Evolutionary conservation across 2,113 vertebrate genomes (phyloP).

Genomic region (Salvator merianae): DNA sequence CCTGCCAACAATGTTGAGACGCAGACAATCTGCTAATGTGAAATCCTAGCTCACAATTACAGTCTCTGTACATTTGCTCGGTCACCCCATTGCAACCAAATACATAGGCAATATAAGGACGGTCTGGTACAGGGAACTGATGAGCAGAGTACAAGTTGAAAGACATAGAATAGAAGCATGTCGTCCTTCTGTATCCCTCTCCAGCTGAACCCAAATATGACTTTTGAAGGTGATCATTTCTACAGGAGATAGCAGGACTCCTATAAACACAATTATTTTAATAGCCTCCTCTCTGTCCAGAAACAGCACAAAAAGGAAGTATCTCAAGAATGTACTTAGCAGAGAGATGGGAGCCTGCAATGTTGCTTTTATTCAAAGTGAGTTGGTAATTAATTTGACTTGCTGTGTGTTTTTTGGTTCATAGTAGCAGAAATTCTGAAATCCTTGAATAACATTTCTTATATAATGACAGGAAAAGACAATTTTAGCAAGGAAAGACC

Average conservation of each 20-base stretch:
- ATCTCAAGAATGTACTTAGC: not conserved
- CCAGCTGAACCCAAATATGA: no score
- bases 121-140: no score
- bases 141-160: no score
- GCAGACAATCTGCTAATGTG: no score
- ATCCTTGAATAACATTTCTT: not conserved
- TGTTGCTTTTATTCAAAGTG: not conserved
- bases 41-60: no score
- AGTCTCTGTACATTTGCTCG: no score
- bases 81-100: no score
- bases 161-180: no score
- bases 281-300: not conserved
- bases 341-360: not conserved
- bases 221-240: not conserved
- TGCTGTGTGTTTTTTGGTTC: not conserved
- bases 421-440: not conserved
- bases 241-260: not conserved
- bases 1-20: no score
- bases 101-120: no score
- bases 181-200: no score
- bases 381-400: not conserved
- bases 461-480: not conserved
- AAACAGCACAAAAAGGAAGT: not conserved
- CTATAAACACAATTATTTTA: not conserved
- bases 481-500: not conserved